A percentile compares a stretch with the other conserved stretches of the same genome.
Conservation (phyloP, 2,797 vertebrate genomes). For the Myripristis jacobus region DNA sequence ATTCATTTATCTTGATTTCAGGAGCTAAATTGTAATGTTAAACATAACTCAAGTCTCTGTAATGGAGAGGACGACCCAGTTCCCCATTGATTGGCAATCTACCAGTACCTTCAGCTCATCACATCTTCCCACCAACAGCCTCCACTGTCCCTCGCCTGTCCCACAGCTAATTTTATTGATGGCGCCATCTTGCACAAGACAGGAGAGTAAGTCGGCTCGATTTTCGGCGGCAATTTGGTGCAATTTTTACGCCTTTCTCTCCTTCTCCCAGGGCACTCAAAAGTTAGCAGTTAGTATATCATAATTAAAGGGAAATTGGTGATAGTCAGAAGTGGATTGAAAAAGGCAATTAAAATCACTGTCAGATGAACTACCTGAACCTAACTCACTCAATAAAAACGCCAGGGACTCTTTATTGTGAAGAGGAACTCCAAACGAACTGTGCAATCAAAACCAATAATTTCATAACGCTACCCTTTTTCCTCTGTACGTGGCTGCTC, state of each 20-base stretch:
- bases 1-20: conserved; percentile 61
- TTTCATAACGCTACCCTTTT: conserved; percentile 41
- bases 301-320: conserved; percentile 65
- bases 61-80: conserved; percentile 61
- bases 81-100: conserved; percentile 62
- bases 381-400: conserved; percentile 45
- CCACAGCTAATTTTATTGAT: conserved; percentile 75
- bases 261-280: conserved; percentile 34
- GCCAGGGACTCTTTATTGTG: conserved; percentile 30
- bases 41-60: conserved; percentile 65
- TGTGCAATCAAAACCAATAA: conserved; percentile 33
- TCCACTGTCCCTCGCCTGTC: conserved; percentile 48
- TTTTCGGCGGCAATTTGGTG: conserved; percentile 62
- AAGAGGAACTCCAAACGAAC: conserved; percentile 34
- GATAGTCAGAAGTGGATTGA: conserved; percentile 32
- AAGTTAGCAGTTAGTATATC: conserved; percentile 55
- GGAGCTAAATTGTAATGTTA: conserved; percentile 61
- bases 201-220: conserved; percentile 55
- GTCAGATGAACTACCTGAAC: conserved; percentile 30
- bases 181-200: conserved; percentile 54
- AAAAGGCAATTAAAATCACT: conserved; percentile 52
- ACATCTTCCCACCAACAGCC: conserved; percentile 48
- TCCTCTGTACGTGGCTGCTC: conserved; percentile 26
- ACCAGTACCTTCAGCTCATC: conserved; percentile 57
- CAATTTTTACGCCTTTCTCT: conserved; percentile 52